Conservation (phyloP, 2,113 vertebrate genomes). For the Megaceryle torquata region DNA sequence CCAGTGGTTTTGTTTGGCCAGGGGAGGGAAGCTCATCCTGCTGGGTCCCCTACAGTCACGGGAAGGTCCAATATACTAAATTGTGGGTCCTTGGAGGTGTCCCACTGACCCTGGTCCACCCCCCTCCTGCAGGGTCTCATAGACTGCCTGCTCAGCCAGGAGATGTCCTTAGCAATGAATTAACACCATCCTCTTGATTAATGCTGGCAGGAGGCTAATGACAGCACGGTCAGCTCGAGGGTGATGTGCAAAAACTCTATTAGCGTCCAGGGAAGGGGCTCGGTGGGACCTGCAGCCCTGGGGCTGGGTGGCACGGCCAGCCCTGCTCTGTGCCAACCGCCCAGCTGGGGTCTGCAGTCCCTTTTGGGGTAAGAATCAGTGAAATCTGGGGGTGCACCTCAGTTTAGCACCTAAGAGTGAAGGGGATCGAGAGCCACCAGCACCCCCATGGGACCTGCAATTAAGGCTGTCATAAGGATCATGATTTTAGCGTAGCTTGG, state of each 20-base stretch:
- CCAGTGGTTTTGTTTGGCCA: fast-evolving
- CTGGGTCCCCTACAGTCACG: not conserved
- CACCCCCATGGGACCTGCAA: fast-evolving
- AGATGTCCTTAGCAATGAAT: not conserved
- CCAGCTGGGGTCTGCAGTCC: no score
- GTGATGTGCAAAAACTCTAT: not conserved
- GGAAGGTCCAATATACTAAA: not conserved
- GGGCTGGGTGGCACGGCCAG: not conserved
- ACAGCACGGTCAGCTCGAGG: not conserved
- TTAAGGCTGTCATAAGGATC: fast-evolving
- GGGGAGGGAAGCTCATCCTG: not conserved
- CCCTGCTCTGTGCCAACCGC: not conserved
- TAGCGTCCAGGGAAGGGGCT: not conserved
- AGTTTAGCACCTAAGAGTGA: not conserved
- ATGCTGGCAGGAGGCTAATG: not conserved
- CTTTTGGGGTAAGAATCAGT: not conserved
- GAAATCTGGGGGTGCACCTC: not conserved
- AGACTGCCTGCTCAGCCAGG: not conserved
- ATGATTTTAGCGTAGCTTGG: not conserved
- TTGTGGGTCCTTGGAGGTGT: not conserved
- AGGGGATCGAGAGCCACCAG: not conserved
- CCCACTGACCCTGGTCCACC: fast-evolving
- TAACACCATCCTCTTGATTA: not conserved
- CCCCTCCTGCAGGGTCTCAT: not conserved
- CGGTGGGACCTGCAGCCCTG: not conserved